A percentile compares a stretch with the other conserved stretches of the same genome.
Evolutionary conservation across 2,113 vertebrate species (phyloP).

Genomic region (Anguilla rostrata): DNA sequence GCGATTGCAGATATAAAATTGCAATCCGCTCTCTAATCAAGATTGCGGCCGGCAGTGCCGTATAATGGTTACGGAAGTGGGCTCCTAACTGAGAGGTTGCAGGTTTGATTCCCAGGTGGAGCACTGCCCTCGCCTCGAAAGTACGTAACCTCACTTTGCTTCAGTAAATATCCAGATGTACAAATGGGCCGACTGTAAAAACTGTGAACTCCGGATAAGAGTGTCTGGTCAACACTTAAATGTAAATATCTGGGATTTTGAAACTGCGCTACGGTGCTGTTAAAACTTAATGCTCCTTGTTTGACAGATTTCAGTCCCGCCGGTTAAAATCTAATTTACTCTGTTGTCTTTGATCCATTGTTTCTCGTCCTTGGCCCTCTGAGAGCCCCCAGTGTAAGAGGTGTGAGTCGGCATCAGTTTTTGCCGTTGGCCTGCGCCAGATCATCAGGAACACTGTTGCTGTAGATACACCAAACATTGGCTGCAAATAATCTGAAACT

Average conservation of each 20-base stretch:
- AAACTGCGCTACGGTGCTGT: background rate
- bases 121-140: no score
- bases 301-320: background rate
- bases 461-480: constrained; percentile 9
- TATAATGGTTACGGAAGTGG: no score
- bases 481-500: constrained; percentile 21
- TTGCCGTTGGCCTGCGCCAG: background rate
- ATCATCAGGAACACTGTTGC: constrained; percentile 17
- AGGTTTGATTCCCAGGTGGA: no score
- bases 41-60: background rate
- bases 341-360: constrained; percentile 25
- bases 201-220: no score
- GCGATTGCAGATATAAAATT: constrained; percentile 8
- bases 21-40: constrained; percentile 23
- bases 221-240: no score
- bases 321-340: constrained; percentile 19
- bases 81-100: no score
- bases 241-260: no score
- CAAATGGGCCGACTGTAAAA: no score
- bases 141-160: no score
- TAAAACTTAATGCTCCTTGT: background rate
- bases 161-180: no score
- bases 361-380: constrained; percentile 26
- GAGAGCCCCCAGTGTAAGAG: constrained; percentile 9
- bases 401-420: background rate